These are phyloP conservation scores for Pyrrhia umbra DNA, from an alignment of 2,888 invertebrate species.

Conservation along the genomic window DNA sequence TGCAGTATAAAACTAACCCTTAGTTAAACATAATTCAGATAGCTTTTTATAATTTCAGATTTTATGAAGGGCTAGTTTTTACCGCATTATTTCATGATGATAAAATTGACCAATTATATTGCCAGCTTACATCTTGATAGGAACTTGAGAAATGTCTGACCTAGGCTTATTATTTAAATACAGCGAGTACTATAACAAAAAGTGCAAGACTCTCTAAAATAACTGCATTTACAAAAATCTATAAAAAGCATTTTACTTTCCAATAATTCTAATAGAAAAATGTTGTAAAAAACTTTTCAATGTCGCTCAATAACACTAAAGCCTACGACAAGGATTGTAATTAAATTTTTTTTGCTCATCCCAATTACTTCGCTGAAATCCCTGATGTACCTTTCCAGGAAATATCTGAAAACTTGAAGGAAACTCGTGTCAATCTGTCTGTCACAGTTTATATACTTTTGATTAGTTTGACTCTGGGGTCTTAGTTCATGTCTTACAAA, in stretches of 20 bases:
- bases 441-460: slow-evolving; percentile 57
- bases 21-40: too few relatives aligned
- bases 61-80: too few relatives aligned
- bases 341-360: slow-evolving; percentile 53
- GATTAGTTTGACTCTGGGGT: slow-evolving; percentile 52
- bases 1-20: too few relatives aligned
- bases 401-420: slow-evolving; percentile 43
- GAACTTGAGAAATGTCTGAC: too few relatives aligned
- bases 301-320: slow-evolving; percentile 27
- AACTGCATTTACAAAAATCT: not conserved
- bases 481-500: slow-evolving; percentile 15
- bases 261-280: slow-evolving; percentile 1
- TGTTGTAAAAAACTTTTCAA: slow-evolving; percentile 31
- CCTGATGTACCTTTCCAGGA: slow-evolving; percentile 29
- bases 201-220: too few relatives aligned
- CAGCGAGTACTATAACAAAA: too few relatives aligned
- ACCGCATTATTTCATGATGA: too few relatives aligned
- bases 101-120: too few relatives aligned
- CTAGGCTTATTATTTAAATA: too few relatives aligned
- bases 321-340: slow-evolving; percentile 36
- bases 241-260: slow-evolving; percentile 1
- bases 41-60: too few relatives aligned
- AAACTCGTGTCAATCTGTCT: slow-evolving; percentile 54
- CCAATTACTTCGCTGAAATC: slow-evolving; percentile 44
- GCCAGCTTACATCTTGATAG: too few relatives aligned